Conservation (phyloP, 1,140 invertebrate species). For the Sminthurides bifidus region DNA sequence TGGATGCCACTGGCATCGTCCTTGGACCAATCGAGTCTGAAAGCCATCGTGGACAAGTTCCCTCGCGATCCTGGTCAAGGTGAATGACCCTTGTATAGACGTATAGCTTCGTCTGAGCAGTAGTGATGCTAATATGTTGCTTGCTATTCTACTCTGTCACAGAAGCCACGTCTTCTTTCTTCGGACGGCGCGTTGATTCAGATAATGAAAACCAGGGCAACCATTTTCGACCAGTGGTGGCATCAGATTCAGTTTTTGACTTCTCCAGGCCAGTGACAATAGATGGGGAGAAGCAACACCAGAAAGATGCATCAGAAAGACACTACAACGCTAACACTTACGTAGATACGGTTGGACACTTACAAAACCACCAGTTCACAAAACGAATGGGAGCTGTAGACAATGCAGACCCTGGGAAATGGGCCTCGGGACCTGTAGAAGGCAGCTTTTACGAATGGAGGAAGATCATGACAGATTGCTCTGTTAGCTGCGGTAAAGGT, state of each 20-base stretch:
- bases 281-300: neutral
- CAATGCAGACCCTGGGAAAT: neutral
- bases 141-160: neutral
- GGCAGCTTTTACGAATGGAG: slow-evolving; percentile 31
- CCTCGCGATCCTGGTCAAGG: too few relatives aligned
- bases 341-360: neutral
- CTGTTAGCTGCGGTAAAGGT: slow-evolving; percentile 25
- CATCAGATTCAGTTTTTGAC: too few relatives aligned
- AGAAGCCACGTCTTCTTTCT: neutral
- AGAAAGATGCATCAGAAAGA: neutral
- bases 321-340: neutral
- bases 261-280: neutral
- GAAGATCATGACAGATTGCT: slow-evolving; percentile 28
- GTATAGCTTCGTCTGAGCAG: neutral
- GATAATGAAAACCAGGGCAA: neutral
- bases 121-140: neutral
- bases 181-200: neutral
- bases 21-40: slow-evolving; percentile 24
- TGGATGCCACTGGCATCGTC: slow-evolving; percentile 4
- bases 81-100: too few relatives aligned
- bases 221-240: too few relatives aligned
- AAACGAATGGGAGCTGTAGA: neutral
- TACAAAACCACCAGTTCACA: too few relatives aligned
- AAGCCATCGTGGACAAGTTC: slow-evolving; percentile 22
- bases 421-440: slow-evolving; percentile 15